Evolutionary conservation across 2,797 vertebrate species (phyloP), one percentile per base, ranked within the genome.

Genomic region (Coregonus suidteri): DNA sequence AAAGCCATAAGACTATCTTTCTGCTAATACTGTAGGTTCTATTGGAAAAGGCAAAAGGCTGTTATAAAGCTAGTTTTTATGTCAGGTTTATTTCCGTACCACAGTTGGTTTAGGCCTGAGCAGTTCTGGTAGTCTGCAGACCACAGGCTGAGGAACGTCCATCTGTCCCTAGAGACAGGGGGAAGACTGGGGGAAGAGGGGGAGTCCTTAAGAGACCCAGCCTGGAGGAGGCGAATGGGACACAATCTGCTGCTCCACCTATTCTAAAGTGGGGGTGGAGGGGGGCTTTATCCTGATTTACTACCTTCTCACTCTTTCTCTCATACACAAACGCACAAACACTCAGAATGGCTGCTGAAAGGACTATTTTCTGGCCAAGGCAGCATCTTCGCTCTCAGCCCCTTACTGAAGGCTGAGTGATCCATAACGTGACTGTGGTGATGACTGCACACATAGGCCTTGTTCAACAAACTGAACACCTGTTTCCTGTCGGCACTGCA

Each of bases 171-270:
- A 72, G 59, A 77, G 84, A 80, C 34, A 77, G 35, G 25, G 53
- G 73, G 69, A 71, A 14, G 47, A 59, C 3, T 25, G 25, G 25
- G 25, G 25, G 25, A 25, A 25, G 25, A 25, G 25, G 15, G 69
- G 69, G 66, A 59, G 53, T 35, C 74, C 71, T 87, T 30, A 1
- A 77, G 76, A 83, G 74, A 80, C 53, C 79, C 71, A 70, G 80
- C 82, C 83, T 75, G 70, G 72, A 54, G 75, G 73, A 74, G 80
- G 80, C 75, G 82, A 68, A 76, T 81, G 85, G 15, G 64, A 3
- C 82, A 80, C 86, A 91, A 88, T 91, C 89, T 91, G 91, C 74
- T 88, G 86, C 83, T 54, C 87, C 88, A 90, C 86, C 88, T 91
- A 88, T 83, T 90, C 84, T 35, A 54, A 18, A 18, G 3, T 11